phyloP scores from a whole-genome alignment of 2,113 vertebrate species.

The Odobenus rosmarus region DNA sequence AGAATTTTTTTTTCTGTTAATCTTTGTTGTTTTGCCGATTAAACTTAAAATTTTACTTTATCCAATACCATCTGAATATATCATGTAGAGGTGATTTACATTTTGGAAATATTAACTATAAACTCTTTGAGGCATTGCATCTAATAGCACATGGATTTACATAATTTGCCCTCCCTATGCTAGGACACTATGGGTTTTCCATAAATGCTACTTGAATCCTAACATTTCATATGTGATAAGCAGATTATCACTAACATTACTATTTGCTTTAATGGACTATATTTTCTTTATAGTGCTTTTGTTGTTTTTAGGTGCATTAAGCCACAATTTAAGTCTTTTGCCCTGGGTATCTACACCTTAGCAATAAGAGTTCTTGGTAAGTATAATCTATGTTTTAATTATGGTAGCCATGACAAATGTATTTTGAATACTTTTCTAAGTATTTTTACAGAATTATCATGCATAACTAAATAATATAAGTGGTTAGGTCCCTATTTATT shows the following conservation, averaged over 20 bases:
- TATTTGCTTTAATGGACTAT: neutral
- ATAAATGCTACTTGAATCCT: conserved; percentile 10
- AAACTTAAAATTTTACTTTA: neutral
- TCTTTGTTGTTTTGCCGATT: neutral
- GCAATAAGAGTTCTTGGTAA: conserved; percentile 93
- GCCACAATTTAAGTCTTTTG: conserved; percentile 94
- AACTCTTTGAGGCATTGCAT: neutral
- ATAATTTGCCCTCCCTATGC: neutral
- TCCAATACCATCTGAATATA: neutral
- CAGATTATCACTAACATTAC: neutral
- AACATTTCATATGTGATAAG: neutral
- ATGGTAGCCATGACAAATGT: neutral
- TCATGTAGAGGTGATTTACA: neutral
- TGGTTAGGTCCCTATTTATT: neutral
- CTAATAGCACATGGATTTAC: neutral
- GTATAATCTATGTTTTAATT: conserved; percentile 68
- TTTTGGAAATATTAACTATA: conserved; percentile 16
- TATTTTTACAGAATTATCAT: neutral
- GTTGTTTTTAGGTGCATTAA: conserved; percentile 89
- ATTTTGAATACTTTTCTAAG: conserved; percentile 22
- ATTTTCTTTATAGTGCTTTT: conserved; percentile 5
- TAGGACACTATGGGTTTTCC: neutral
- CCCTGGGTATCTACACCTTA: conserved; percentile 93
- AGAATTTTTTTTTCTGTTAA: neutral
- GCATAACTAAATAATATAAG: neutral